phyloP scores from a whole-genome alignment of 2,888 invertebrate species.

The Trachelus iudaicus region DNA sequence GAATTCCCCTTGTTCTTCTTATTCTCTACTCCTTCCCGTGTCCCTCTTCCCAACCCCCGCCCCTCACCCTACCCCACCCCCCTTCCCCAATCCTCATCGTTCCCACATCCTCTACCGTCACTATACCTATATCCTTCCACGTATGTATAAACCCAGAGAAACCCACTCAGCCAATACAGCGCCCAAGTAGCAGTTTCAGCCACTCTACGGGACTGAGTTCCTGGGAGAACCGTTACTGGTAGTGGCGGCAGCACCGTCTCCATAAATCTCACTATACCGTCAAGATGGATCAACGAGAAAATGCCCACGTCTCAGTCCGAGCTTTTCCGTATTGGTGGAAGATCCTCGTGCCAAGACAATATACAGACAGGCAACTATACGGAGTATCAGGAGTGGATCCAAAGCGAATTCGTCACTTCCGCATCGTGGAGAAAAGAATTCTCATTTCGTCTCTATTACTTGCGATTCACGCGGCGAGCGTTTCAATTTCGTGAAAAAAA shows the following conservation, averaged over 20 bases:
- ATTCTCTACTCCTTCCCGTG: conserved; percentile 12
- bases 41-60: conserved; percentile 1
- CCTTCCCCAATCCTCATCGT: not conserved
- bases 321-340: not conserved
- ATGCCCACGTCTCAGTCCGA: not conserved
- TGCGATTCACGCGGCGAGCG: not conserved
- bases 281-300: conserved; percentile 62
- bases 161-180: not conserved
- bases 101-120: not conserved
- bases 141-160: not conserved
- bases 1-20: conserved; percentile 19
- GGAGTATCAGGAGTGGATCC: conserved; percentile 48
- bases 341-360: not conserved
- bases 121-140: conserved; percentile 1
- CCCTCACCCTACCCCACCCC: too few species aligned
- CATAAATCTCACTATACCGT: conserved; percentile 65
- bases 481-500: not conserved
- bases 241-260: conserved; percentile 43
- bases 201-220: conserved; percentile 30
- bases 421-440: not conserved
- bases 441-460: not conserved
- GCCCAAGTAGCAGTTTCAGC: conserved; percentile 9
- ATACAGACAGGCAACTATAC: not conserved
- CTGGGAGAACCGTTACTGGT: conserved; percentile 14
- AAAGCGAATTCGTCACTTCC: conserved; percentile 44